Conservation (phyloP, 2,797 vertebrate genomes). For the Rousettus madagascariensis region DNA sequence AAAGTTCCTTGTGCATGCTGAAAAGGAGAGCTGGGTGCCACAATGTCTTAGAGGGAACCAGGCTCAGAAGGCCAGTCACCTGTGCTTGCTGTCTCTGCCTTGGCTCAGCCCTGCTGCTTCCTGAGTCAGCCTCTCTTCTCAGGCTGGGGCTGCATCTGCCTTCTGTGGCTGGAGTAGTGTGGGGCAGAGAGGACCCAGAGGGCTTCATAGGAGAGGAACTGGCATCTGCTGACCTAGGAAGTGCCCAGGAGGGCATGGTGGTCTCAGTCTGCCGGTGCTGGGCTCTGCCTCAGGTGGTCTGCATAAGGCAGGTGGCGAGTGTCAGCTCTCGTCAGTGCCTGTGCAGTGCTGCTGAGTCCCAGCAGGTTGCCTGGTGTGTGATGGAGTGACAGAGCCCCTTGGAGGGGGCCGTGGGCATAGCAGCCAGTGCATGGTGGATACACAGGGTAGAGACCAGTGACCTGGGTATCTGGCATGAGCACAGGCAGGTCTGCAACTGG, state of each 20-base stretch:
- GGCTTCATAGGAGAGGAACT: background rate
- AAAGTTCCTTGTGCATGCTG: background rate
- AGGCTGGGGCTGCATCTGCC: background rate
- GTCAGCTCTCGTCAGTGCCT: background rate
- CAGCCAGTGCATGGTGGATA: accelerated
- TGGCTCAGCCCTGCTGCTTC: background rate
- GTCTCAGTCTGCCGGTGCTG: background rate
- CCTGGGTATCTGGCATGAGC: background rate
- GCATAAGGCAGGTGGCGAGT: background rate
- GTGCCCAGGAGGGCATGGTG: background rate
- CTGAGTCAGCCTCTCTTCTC: background rate
- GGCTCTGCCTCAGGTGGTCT: background rate
- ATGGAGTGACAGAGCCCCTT: background rate
- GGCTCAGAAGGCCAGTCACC: background rate
- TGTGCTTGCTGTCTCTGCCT: background rate
- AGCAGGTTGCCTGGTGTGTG: background rate
- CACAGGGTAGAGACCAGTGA: too few relatives aligned
- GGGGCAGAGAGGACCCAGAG: background rate
- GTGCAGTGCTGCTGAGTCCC: background rate
- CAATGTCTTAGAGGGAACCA: accelerated
- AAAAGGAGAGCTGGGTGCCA: background rate
- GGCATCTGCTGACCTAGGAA: background rate
- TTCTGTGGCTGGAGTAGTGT: accelerated
- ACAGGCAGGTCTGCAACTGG: background rate
- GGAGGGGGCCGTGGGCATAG: background rate